These are phyloP conservation scores for Nysson spinosus DNA, from an alignment of 2,888 invertebrate genomes.

Conservation along the genomic window DNA sequence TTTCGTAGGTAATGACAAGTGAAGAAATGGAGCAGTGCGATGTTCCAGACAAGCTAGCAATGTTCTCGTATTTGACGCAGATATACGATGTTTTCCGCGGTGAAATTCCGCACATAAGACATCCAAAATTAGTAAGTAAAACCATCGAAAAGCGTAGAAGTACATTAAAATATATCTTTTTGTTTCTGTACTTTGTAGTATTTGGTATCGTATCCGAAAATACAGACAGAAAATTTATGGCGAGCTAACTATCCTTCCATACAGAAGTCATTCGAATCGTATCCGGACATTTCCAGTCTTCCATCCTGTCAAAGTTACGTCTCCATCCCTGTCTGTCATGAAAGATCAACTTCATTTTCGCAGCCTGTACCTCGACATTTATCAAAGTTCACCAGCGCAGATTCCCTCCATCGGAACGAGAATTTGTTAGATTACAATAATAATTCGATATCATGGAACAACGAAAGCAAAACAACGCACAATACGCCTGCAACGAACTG, in stretches of 20 bases:
- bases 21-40: slow-evolving; percentile 86
- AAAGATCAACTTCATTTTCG: slow-evolving; percentile 6
- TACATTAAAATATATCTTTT: not conserved
- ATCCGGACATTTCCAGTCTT: slow-evolving; percentile 20
- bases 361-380: not conserved
- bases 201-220: slow-evolving; percentile 12
- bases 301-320: slow-evolving; percentile 8
- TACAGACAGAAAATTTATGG: slow-evolving; percentile 12
- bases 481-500: slow-evolving; percentile 8
- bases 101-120: slow-evolving; percentile 91
- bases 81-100: slow-evolving; percentile 94
- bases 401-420: slow-evolving; percentile 2
- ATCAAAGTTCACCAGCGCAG: no score
- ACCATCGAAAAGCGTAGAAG: not conserved
- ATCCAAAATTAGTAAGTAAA: slow-evolving; percentile 83
- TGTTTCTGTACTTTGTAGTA: slow-evolving; percentile 23
- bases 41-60: slow-evolving; percentile 85
- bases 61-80: slow-evolving; percentile 91
- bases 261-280: slow-evolving; percentile 2
- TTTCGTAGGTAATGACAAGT: slow-evolving; percentile 82
- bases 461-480: slow-evolving; percentile 1
- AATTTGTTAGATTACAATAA: slow-evolving; percentile 30
- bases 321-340: not conserved
- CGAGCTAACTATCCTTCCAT: slow-evolving; percentile 2
- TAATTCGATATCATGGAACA: slow-evolving; percentile 19